Conservation (phyloP, 1,140 invertebrate species). For the Euschistus heros region DNA sequence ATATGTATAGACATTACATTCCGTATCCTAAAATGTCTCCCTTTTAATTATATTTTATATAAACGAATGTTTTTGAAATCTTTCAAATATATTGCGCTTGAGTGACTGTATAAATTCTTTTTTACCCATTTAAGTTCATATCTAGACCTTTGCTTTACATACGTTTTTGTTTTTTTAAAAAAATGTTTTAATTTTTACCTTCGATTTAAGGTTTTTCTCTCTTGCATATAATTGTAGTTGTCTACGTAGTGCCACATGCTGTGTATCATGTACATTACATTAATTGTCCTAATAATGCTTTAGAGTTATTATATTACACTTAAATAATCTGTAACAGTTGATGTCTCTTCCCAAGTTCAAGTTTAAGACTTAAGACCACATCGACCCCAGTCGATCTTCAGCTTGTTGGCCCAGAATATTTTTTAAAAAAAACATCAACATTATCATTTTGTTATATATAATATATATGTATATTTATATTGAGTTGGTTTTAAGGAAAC, state of each 20-base stretch:
- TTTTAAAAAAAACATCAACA: too few species aligned
- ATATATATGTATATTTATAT: too few species aligned
- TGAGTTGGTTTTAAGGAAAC: too few species aligned
- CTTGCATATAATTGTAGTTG: conserved; percentile 19
- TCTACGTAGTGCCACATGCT: conserved; percentile 14
- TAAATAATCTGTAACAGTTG: conserved; percentile 14
- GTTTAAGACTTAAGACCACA: too few species aligned
- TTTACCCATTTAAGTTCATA: conserved; percentile 17
- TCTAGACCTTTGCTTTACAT: not conserved
- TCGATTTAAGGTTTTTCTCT: conserved; percentile 17
- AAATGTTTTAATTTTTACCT: conserved; percentile 5
- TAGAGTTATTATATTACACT: conserved; percentile 18
- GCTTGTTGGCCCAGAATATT: too few species aligned
- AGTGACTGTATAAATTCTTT: conserved; percentile 26
- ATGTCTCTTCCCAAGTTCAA: not conserved
- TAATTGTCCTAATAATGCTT: conserved; percentile 16
- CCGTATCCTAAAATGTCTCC: conserved; percentile 19
- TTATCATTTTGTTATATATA: too few species aligned
- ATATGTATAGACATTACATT: conserved; percentile 24
- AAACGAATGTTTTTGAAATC: conserved; percentile 23
- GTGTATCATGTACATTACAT: conserved; percentile 16
- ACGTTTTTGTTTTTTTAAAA: not conserved
- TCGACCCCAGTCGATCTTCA: too few species aligned
- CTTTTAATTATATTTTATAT: conserved; percentile 25
- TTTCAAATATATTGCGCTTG: conserved; percentile 25